Base-by-base conservation (phyloP, 2,888 invertebrate species). In the Amphipyra tragopoginis region DNA sequence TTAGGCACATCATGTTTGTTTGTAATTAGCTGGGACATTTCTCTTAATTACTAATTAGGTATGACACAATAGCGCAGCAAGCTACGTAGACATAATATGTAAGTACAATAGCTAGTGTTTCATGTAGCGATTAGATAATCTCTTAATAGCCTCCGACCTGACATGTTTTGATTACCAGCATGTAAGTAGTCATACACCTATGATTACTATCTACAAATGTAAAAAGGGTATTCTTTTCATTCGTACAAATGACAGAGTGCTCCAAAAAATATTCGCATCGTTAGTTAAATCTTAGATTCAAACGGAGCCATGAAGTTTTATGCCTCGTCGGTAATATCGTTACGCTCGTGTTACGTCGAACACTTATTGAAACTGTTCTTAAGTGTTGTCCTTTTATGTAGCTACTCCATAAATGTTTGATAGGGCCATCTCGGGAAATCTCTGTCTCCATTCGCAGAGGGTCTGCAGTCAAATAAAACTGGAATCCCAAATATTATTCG, bases 371-470 rank as follows among this genome's bases (percentile, higher is more conserved):
- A 92, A 93, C 89, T 90, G 93, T 90, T 90, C 93, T 91, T 91
- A 93, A 93, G 91, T 92, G 93, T 92, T 93, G 93, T 93, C 92
- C 93, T 93, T 94, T 94, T 94, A 94, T 93, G 90, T 91, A 92
- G 93, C 91, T 92, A 93, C 92, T 93, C 93, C 90, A 94, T 94
- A 94, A 94, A 94, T 93, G 93, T 94, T 94, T 93, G 94, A 94
- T 93, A 93, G 94, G 92, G 89, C 93, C 92, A 93, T 94, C 93
- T 91, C 93, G 93, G 92, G 90, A 93, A 93, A 94, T 93, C 94
- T 93, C 92, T 91, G 93, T 92, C 94, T 93, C 91, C 93, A 93
- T 93, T 93, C 92, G 88, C 84, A 88, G 89, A 94, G 94, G 94
- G 94, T 93, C 94, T 88, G 91, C 91, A 91, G 86, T 94, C 93